Evolutionary conservation across 2,888 invertebrate species (phyloP), one percentile per base, ranked within the genome.

Genomic region (Zhuqinia jingwanae): DNA sequence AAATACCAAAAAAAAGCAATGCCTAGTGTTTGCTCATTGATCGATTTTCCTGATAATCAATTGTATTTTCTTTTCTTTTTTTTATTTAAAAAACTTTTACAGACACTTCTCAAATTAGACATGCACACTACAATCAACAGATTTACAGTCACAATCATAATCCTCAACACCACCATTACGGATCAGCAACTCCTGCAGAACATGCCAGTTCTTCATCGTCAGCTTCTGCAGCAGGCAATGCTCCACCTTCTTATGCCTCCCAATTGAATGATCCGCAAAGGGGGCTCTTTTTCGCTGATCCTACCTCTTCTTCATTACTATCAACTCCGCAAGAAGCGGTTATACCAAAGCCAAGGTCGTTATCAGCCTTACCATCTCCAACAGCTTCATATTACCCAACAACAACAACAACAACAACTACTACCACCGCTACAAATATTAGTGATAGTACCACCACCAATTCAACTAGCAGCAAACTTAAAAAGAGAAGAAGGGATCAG

Each of bases 331-430:
- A 30, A n/a, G 30, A 75, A 30, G 11, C 56, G 5, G 25, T 68
- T 36, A n/a, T 45, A 27, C 27, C 81, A 25, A 58, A 25, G 22
- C 81, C 81, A 73, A 75, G 73, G 81, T 81, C 81, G n/a, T 25
- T 81, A 10, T 73, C 80, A 10, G 17, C n/a, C 27, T 63, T 50
- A 78, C 20, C 65, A 47, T 56, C 45, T 3, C 17, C 58, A 60
- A 36, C 45, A 8, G n/a, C 78, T 1, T 53, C 50, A 13, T 11
- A 45, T 27, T 17, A 27, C 27, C n/a, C 78, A n/a, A 8, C 50
- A 47, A 27, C 42, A 27, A 27, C 15, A 60, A 65, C 42, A 79
- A 6, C 36, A 27, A 8, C n/a, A n/a, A n/a, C n/a, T n/a, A n/a
- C n/a, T n/a, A n/a, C n/a, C n/a, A n/a, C n/a, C n/a, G n/a, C n/a